Evolutionary conservation across 2,113 vertebrate genomes (phyloP).

Genomic region (Chitala chitala): DNA sequence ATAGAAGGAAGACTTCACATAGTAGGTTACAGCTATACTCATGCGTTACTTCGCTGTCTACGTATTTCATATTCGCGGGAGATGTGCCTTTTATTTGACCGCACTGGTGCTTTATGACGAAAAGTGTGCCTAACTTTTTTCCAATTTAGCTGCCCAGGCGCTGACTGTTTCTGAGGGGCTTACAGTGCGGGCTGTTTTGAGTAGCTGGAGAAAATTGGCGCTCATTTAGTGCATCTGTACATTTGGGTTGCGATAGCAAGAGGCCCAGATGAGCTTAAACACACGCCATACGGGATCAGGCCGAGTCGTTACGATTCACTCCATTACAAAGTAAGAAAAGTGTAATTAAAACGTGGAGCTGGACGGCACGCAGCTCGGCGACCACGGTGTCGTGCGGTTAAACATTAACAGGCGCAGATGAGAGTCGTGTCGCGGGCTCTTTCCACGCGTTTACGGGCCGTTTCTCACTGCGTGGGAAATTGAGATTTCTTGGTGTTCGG

Average conservation of each 20-base stretch:
- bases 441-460: no score
- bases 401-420: background rate
- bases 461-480: no score
- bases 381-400: background rate
- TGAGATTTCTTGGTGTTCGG: no score
- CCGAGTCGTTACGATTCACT: background rate
- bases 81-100: background rate
- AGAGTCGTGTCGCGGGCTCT: background rate
- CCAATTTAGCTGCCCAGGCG: no score
- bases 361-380: background rate
- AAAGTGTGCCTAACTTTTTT: background rate
- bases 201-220: background rate
- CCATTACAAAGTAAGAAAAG: background rate
- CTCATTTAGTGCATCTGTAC: background rate
- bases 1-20: background rate
- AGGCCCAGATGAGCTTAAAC: background rate
- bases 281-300: background rate
- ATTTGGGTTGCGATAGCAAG: background rate
- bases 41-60: background rate
- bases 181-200: no score
- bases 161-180: background rate
- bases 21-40: constrained; percentile 5
- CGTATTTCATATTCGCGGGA: background rate
- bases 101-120: background rate
- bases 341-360: background rate